phyloP scores from a whole-genome alignment of 1,140 invertebrate species.

The Drosophila sp. region DNA sequence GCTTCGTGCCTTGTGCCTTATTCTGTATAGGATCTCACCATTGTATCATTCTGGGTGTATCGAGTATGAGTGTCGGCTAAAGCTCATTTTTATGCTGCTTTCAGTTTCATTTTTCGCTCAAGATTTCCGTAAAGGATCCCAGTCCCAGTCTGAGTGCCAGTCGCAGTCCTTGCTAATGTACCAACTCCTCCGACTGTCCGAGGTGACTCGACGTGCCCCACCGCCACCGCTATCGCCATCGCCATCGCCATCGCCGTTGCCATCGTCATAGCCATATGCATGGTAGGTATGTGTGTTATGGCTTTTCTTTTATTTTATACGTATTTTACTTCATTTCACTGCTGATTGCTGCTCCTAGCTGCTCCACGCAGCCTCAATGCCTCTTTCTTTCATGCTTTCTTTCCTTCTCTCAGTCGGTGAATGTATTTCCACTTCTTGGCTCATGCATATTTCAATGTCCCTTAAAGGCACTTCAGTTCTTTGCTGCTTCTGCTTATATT shows the following conservation, averaged over 20 bases:
- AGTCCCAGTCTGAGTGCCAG: too few species aligned
- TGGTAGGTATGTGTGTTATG: constrained; percentile 53
- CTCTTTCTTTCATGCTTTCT: neutral
- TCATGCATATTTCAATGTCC: constrained; percentile 83
- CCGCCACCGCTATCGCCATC: neutral
- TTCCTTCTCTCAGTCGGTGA: constrained; percentile 8
- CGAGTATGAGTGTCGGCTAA: constrained; percentile 12
- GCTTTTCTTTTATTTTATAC: constrained; percentile 72
- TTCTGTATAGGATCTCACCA: too few species aligned
- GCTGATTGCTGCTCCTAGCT: constrained; percentile 34
- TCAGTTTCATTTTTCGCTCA: constrained; percentile 41
- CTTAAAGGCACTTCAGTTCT: constrained; percentile 81
- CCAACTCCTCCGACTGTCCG: constrained; percentile 13
- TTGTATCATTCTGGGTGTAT: too few species aligned
- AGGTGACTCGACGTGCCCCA: constrained; percentile 2
- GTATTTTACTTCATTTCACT: constrained; percentile 76
- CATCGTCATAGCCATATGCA: constrained; percentile 6
- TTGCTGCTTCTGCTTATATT: constrained; percentile 48
- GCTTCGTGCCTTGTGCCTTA: too few species aligned
- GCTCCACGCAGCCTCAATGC: neutral
- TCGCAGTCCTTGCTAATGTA: neutral
- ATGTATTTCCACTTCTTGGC: constrained; percentile 53
- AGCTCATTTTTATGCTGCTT: constrained; percentile 59
- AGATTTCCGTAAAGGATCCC: constrained; percentile 30
- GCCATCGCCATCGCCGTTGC: neutral